Evolutionary conservation across 2,797 vertebrate genomes (phyloP).

Genomic region (Capromys pilorides): DNA sequence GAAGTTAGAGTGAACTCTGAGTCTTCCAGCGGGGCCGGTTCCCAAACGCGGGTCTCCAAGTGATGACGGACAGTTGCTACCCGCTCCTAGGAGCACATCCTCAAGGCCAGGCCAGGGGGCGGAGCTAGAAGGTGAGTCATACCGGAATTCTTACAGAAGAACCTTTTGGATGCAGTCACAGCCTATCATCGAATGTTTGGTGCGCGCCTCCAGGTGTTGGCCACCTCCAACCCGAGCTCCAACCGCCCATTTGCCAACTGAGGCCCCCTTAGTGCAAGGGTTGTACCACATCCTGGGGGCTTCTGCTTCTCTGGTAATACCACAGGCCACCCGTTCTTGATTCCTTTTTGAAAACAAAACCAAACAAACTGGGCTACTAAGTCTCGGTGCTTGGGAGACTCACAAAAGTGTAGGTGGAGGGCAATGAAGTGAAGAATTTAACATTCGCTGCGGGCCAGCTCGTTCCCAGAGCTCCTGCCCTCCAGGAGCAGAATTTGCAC

Average conservation of each 20-base stretch:
- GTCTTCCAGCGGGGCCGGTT: not conserved
- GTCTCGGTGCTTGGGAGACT: not conserved
- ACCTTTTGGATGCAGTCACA: not conserved
- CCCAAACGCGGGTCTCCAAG: not conserved
- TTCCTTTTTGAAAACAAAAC: slow-evolving; percentile 34
- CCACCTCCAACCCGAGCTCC: not conserved
- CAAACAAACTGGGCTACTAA: not conserved
- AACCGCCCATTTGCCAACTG: not conserved
- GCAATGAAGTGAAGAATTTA: not conserved
- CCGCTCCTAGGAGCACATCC: not conserved
- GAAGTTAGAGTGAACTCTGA: slow-evolving; percentile 49
- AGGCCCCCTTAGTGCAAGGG: fast-evolving
- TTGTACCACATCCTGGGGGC: not conserved
- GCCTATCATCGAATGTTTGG: not conserved
- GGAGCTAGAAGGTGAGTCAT: not conserved
- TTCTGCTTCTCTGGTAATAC: not conserved
- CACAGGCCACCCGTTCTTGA: not conserved
- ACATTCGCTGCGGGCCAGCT: not conserved
- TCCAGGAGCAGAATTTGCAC: not conserved
- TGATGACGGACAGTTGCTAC: not conserved
- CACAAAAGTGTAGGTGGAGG: not conserved
- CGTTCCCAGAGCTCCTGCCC: not conserved
- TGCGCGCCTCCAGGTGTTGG: not conserved
- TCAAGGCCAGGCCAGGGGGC: not conserved
- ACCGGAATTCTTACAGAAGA: not conserved